These are phyloP conservation scores for Oscheius sp. DNA, from an alignment of 1,140 invertebrate species.

Conservation along the genomic window DNA sequence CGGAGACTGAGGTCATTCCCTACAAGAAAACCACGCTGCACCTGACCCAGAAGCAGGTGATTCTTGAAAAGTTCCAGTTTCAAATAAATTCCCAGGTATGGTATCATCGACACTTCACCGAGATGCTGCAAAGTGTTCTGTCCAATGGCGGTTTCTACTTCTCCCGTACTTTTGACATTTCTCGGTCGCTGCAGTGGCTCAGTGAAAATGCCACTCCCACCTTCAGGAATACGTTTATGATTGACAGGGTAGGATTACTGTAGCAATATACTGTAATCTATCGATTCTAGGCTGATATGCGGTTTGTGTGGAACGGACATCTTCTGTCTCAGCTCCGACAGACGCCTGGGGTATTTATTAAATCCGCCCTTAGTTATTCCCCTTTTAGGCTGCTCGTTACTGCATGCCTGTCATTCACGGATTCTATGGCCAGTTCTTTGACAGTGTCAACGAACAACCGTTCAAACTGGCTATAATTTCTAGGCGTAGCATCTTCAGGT, in stretches of 20 bases:
- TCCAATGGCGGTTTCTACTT: conserved; percentile 82
- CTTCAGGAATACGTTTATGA: conserved; percentile 71
- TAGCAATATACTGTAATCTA: neutral
- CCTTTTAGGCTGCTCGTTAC: conserved; percentile 39
- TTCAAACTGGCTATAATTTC: conserved; percentile 60
- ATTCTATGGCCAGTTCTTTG: conserved; percentile 55
- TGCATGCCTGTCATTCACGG: conserved; percentile 57
- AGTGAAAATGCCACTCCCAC: conserved; percentile 78
- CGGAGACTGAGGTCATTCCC: conserved; percentile 77
- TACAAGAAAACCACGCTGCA: conserved; percentile 80
- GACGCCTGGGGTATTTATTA: conserved; percentile 25
- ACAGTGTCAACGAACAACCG: conserved; percentile 36
- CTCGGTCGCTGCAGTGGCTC: conserved; percentile 83
- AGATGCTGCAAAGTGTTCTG: conserved; percentile 76
- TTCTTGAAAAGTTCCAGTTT: conserved; percentile 29
- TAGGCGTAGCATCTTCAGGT: conserved; percentile 52
- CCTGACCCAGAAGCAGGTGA: conserved; percentile 76
- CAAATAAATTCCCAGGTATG: conserved; percentile 65
- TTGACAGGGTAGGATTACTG: conserved; percentile 58
- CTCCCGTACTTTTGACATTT: conserved; percentile 87
- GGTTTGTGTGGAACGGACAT: conserved; percentile 89
- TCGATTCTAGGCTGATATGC: conserved; percentile 70
- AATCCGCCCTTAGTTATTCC: conserved; percentile 9
- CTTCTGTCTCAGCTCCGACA: conserved; percentile 71
- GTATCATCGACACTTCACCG: conserved; percentile 75